A percentile compares a stretch with the other conserved stretches of the same genome.
These are phyloP conservation scores for Ficedula albicollis DNA, from an alignment of 2,797 vertebrate genomes.

Conservation along the genomic window DNA sequence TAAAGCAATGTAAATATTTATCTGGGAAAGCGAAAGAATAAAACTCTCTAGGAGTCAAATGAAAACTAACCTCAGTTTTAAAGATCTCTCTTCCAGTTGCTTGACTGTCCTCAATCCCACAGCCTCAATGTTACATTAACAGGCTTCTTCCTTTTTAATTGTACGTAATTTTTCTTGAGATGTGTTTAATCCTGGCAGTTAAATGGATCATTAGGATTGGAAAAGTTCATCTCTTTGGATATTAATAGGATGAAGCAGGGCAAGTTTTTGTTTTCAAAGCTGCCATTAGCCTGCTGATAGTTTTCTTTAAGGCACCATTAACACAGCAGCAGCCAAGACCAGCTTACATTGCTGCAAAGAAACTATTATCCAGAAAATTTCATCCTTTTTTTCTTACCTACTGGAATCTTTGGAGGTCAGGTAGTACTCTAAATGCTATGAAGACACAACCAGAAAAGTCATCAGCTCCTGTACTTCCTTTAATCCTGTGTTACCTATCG, in stretches of 20 bases:
- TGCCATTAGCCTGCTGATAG: background rate
- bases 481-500: background rate
- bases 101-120: background rate
- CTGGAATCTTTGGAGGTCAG: background rate
- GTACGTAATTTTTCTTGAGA: background rate
- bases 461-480: background rate
- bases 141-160: background rate
- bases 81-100: background rate
- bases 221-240: background rate
- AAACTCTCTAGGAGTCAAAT: background rate
- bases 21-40: background rate
- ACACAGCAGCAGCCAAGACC: background rate
- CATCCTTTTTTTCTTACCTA: background rate
- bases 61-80: background rate
- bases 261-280: slow-evolving; percentile 14
- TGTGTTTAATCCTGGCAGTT: slow-evolving; percentile 15
- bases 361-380: background rate
- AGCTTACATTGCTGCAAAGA: background rate
- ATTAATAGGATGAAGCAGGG: background rate
- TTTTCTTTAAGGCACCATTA: slow-evolving; percentile 1
- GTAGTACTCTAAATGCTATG: background rate
- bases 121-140: background rate
- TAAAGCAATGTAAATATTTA: slow-evolving; percentile 15
- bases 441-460: background rate
- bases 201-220: background rate